A percentile compares a stretch with the other conserved stretches of the same genome.
Evolutionary conservation across 2,888 invertebrate species (phyloP).

Genomic region (Melinaea marsaeus): DNA sequence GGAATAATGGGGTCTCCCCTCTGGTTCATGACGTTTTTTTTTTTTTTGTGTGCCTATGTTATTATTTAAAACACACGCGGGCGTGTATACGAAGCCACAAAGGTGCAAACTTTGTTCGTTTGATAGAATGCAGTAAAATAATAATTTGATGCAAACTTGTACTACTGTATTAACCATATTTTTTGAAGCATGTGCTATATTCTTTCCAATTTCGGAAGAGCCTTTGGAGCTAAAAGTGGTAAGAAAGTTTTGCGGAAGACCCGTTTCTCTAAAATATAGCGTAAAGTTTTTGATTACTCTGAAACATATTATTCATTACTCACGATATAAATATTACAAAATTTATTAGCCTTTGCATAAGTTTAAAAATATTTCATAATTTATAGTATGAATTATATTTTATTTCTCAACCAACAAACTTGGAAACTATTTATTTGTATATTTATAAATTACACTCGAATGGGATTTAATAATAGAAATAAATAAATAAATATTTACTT

Average conservation of each 20-base stretch:
- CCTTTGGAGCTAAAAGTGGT: slow-evolving; percentile 37
- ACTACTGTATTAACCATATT: slow-evolving; percentile 35
- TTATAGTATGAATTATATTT: no score
- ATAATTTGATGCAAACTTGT: slow-evolving; percentile 30
- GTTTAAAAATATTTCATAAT: no score
- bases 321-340: neutral
- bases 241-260: slow-evolving; percentile 26
- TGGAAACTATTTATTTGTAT: no score
- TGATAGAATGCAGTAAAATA: slow-evolving; percentile 19
- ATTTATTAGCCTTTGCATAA: neutral
- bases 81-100: slow-evolving; percentile 18
- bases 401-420: no score
- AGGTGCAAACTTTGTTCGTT: slow-evolving; percentile 10
- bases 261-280: slow-evolving; percentile 19
- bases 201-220: slow-evolving; percentile 41
- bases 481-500: no score
- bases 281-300: slow-evolving; percentile 18
- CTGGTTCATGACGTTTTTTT: no score
- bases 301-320: slow-evolving; percentile 1
- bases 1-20: no score
- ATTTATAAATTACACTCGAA: no score
- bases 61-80: neutral
- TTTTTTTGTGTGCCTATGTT: no score
- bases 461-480: no score
- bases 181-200: slow-evolving; percentile 36